Conservation (phyloP, 2,797 vertebrate species). For the Limosa lapponica region DNA sequence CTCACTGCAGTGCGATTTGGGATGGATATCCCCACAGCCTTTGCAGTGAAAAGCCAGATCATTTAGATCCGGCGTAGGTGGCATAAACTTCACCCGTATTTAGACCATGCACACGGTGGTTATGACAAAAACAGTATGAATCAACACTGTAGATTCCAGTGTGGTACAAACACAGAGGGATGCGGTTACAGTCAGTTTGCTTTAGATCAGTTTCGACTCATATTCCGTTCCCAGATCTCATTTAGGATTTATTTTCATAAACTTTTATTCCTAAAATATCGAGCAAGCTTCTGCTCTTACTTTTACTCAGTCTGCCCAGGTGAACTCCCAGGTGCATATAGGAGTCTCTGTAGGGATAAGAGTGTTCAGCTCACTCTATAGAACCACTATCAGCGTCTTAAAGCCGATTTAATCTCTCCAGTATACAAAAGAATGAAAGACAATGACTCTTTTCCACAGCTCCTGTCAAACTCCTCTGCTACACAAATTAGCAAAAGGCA, state of each 20-base stretch:
- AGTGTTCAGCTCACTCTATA: neutral
- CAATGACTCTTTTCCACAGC: neutral
- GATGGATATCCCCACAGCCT: neutral
- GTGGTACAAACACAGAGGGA: neutral
- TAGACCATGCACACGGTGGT: rapidly evolving
- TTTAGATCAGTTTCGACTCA: neutral
- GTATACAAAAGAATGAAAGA: neutral
- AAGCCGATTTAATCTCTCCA: neutral
- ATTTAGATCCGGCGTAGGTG: neutral
- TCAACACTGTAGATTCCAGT: neutral
- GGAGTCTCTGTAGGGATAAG: neutral
- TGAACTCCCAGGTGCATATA: neutral
- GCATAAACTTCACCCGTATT: neutral
- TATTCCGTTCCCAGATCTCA: neutral
- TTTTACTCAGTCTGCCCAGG: neutral
- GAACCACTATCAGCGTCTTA: neutral
- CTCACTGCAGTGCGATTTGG: neutral
- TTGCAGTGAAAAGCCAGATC: neutral
- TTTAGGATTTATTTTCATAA: neutral
- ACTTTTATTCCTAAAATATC: neutral
- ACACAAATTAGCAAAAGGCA: neutral
- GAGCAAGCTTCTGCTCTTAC: neutral
- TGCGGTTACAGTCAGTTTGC: neutral
- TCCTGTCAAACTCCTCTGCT: neutral
- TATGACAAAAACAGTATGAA: neutral